phyloP scores from a whole-genome alignment of 2,797 vertebrate species.

The Argya squamiceps region DNA sequence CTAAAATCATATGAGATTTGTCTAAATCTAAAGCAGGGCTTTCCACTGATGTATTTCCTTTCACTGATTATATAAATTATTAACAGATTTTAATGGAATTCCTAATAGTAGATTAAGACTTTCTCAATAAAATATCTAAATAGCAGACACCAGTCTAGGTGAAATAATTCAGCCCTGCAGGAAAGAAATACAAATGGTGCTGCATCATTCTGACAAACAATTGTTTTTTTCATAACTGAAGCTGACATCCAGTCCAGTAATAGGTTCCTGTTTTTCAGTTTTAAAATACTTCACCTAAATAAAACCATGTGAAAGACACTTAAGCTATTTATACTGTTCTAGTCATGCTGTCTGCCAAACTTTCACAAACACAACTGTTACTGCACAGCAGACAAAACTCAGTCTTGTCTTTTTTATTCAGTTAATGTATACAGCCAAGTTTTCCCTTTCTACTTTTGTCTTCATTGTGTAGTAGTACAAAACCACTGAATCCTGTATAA shows the following conservation, averaged over 20 bases:
- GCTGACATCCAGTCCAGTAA: background rate
- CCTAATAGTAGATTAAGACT: background rate
- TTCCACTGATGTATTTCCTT: background rate
- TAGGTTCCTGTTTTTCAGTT: slow-evolving; percentile 43
- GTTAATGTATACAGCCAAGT: background rate
- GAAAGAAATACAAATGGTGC: slow-evolving; percentile 1
- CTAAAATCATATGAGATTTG: background rate
- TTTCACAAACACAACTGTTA: background rate
- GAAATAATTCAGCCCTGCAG: slow-evolving; percentile 29
- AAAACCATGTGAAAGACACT: background rate
- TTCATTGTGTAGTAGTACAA: background rate
- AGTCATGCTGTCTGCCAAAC: background rate
- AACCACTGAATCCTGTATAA: background rate
- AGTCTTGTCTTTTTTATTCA: background rate
- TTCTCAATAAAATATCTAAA: background rate
- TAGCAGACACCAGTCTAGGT: background rate
- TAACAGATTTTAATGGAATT: background rate
- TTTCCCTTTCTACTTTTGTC: background rate
- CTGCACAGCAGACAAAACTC: background rate
- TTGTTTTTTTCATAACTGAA: slow-evolving; percentile 12
- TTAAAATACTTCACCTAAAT: slow-evolving; percentile 37
- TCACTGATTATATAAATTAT: background rate
- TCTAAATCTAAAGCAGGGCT: background rate
- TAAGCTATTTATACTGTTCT: background rate
- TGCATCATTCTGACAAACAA: slow-evolving; percentile 3